Conservation (phyloP, 2,113 vertebrate species). For the Tamias sibiricus region DNA sequence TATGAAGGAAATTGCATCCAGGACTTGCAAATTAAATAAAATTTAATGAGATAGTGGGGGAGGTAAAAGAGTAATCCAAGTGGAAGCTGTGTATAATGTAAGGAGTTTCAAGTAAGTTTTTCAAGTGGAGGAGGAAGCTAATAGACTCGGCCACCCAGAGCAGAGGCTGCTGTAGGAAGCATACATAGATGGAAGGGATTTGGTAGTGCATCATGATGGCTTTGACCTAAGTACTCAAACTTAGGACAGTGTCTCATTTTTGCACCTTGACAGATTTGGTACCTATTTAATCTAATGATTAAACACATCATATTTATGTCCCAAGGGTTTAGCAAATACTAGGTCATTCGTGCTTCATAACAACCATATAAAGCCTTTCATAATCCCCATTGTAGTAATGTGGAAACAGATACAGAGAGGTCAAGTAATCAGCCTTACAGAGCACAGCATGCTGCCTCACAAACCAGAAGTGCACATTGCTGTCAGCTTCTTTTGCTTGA, state of each 20-base stretch:
- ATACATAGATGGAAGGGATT: not conserved
- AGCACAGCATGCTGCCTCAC: not conserved
- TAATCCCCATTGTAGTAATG: not conserved
- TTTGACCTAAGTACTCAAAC: not conserved
- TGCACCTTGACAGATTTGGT: not conserved
- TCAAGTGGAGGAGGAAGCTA: not conserved
- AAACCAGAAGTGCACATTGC: not conserved
- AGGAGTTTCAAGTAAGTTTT: not conserved
- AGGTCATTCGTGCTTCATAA: conserved; percentile 26
- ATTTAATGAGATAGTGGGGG: conserved; percentile 31
- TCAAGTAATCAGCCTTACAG: not conserved
- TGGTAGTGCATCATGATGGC: not conserved
- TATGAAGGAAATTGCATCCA: conserved; percentile 35
- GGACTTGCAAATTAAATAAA: conserved; percentile 54
- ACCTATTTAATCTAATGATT: conserved; percentile 20
- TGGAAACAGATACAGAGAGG: not conserved
- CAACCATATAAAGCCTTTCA: not conserved
- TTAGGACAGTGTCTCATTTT: not conserved
- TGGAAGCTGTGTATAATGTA: not conserved
- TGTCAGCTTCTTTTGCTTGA: not conserved
- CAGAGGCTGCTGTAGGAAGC: not conserved
- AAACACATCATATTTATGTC: not conserved
- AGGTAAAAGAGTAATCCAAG: not conserved
- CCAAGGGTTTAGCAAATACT: conserved; percentile 6
- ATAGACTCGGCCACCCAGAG: not conserved